These are phyloP conservation scores for Mycetomoellerius zeteki DNA, from an alignment of 1,140 invertebrate genomes.

Conservation along the genomic window DNA sequence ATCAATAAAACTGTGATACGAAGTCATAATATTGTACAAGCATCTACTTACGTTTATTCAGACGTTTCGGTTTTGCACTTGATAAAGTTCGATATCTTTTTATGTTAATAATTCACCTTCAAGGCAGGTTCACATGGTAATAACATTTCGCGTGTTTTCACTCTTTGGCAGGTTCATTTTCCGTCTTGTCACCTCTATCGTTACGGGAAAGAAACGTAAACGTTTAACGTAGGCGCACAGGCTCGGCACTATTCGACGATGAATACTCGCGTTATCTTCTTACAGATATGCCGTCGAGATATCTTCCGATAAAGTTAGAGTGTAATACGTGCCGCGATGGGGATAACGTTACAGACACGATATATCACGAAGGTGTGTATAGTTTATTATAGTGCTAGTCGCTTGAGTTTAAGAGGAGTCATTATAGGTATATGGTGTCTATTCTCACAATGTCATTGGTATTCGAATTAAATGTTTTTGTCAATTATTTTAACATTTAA, in stretches of 20 bases:
- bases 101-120: neutral
- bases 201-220: neutral
- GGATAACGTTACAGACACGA: constrained; percentile 40
- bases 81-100: neutral
- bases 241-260: constrained; percentile 76
- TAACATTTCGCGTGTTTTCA: neutral
- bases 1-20: neutral
- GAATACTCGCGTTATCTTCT: constrained; percentile 81
- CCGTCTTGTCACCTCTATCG: neutral
- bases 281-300: constrained; percentile 82
- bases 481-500: neutral
- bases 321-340: constrained; percentile 69
- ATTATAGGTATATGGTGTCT: no score
- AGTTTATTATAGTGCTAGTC: neutral
- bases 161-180: neutral
- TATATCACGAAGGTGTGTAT: neutral
- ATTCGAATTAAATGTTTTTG: constrained; percentile 9
- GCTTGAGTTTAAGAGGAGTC: neutral
- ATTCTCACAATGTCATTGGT: no score
- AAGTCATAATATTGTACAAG: neutral
- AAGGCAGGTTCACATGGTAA: neutral
- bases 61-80: neutral
- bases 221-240: constrained; percentile 64
- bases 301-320: constrained; percentile 82
- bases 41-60: constrained; percentile 24